These are phyloP conservation scores for Castor canadensis DNA, from an alignment of 2,113 vertebrate genomes.

Conservation along the genomic window DNA sequence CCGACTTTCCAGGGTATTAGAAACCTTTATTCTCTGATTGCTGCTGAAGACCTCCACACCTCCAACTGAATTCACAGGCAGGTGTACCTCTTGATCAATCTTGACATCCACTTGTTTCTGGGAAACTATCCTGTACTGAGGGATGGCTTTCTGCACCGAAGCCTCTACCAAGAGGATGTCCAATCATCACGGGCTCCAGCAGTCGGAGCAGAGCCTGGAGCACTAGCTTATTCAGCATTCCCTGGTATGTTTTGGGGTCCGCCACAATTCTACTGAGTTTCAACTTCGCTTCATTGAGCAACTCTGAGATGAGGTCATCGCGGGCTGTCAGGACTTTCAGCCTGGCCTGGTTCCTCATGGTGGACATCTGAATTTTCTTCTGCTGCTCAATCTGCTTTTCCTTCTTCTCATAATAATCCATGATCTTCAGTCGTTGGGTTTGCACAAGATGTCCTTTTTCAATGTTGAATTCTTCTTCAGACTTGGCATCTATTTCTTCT, in stretches of 20 bases:
- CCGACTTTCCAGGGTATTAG: conserved; percentile 95
- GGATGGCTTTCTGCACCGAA: conserved; percentile 90
- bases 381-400: conserved; percentile 99
- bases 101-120: conserved; percentile 89
- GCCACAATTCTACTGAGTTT: conserved; percentile 88
- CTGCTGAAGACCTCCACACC: conserved; percentile 94
- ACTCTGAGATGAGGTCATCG: conserved; percentile 93
- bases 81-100: conserved; percentile 91
- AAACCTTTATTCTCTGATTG: conserved; percentile 93
- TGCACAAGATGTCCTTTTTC: conserved; percentile 97
- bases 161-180: conserved; percentile 89
- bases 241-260: conserved; percentile 87
- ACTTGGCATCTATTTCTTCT: conserved; percentile 98
- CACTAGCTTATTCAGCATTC: conserved; percentile 91
- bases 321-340: conserved; percentile 94
- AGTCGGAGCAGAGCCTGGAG: conserved; percentile 95
- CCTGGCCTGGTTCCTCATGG: conserved; percentile 96
- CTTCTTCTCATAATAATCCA: conserved; percentile 99
- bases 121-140: conserved; percentile 87
- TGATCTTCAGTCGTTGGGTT: conserved; percentile 97
- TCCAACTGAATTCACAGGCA: conserved; percentile 89
- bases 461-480: conserved; percentile 99
- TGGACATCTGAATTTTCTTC: conserved; percentile 98
- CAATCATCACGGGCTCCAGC: conserved; percentile 89
- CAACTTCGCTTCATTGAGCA: conserved; percentile 92